Conservation (phyloP, 2,797 vertebrate species). For the Adrianichthys oophorus region DNA sequence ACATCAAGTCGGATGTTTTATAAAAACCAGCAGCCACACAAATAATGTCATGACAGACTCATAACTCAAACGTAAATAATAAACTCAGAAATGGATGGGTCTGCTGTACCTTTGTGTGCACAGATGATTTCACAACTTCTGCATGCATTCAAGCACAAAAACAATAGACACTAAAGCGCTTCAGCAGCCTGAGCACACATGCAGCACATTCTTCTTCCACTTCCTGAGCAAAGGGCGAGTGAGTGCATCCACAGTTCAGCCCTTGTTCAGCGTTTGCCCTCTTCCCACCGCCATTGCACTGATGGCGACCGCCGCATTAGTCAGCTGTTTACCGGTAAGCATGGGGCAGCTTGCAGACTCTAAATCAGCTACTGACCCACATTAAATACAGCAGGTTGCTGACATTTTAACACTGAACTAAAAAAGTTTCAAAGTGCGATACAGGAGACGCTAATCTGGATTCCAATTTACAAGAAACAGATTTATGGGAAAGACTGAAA, state of each 20-base stretch:
- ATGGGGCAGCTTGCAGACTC: constrained; percentile 35
- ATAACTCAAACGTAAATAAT: not conserved
- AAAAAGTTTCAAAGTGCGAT: not conserved
- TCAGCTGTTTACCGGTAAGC: constrained; percentile 43
- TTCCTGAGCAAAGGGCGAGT: constrained; percentile 50
- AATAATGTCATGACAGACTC: not conserved
- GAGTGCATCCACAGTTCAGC: constrained; percentile 59
- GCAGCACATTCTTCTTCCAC: constrained; percentile 46
- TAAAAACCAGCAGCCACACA: constrained; percentile 1
- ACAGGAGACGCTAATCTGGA: not conserved
- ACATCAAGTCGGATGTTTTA: too few species aligned
- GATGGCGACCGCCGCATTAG: constrained; percentile 20
- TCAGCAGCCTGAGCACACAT: constrained; percentile 43
- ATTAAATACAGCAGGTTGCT: constrained; percentile 5
- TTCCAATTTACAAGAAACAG: not conserved
- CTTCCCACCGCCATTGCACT: constrained; percentile 14
- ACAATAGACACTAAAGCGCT: constrained; percentile 14
- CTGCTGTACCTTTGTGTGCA: not conserved
- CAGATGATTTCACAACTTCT: not conserved
- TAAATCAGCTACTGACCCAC: constrained; percentile 40
- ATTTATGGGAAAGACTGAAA: not conserved
- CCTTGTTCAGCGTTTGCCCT: constrained; percentile 11
- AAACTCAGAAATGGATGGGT: not conserved
- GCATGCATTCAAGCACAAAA: constrained; percentile 1
- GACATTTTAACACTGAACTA: constrained; percentile 6